These are phyloP conservation scores for Xyrauchen texanus DNA, from an alignment of 2,113 vertebrate genomes.

Conservation along the genomic window DNA sequence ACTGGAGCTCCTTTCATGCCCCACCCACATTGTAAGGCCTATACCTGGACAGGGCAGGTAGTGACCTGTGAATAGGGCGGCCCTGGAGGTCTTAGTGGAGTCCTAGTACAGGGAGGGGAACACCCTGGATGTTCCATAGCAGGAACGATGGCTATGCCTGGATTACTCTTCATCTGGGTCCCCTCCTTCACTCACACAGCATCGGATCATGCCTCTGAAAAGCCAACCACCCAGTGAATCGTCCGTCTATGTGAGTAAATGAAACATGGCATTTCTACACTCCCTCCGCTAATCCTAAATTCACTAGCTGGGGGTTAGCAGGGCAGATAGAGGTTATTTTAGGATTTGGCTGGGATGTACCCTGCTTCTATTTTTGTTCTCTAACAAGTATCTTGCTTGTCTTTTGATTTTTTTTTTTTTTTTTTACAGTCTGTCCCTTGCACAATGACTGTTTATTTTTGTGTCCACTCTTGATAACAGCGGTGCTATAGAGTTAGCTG, in stretches of 20 bases:
- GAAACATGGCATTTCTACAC: not conserved
- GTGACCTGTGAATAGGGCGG: constrained; percentile 7
- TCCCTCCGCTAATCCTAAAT: constrained; percentile 61
- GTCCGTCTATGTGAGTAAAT: constrained; percentile 14
- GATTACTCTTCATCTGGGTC: not conserved
- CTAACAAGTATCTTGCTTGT: not conserved
- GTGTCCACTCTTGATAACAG: constrained; percentile 16
- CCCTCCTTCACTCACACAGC: not conserved
- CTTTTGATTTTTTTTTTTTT: constrained; percentile 43
- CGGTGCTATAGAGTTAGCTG: constrained; percentile 10
- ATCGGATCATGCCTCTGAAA: constrained; percentile 1
- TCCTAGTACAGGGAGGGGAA: constrained; percentile 16
- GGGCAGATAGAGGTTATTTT: constrained; percentile 54
- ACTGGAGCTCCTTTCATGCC: not conserved
- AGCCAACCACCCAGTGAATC: not conserved
- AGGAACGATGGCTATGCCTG: not conserved
- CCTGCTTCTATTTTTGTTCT: constrained; percentile 51
- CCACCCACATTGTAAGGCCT: not conserved
- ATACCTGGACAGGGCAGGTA: not conserved
- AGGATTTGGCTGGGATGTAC: constrained; percentile 59
- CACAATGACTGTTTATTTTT: constrained; percentile 8
- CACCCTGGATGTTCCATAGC: not conserved
- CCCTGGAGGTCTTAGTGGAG: constrained; percentile 3
- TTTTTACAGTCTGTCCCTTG: constrained; percentile 13
- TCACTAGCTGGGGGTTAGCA: constrained; percentile 55